These are phyloP conservation scores for Rhinogobius similis DNA, from an alignment of 2,113 vertebrate genomes.

Conservation along the genomic window DNA sequence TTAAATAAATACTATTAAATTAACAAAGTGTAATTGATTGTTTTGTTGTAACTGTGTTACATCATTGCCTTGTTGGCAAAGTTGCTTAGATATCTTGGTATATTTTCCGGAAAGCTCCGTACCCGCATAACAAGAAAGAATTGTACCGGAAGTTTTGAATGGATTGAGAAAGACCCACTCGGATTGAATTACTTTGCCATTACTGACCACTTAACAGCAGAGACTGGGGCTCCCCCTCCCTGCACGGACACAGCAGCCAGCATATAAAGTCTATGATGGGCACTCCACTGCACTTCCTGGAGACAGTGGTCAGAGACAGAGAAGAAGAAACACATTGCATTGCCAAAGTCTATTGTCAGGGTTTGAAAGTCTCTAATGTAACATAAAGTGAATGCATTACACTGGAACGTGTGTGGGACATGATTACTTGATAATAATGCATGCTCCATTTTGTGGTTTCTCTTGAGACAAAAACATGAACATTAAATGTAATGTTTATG, in stretches of 20 bases:
- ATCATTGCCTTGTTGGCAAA: constrained; percentile 54
- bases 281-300: constrained; percentile 61
- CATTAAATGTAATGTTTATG: constrained; percentile 8
- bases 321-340: constrained; percentile 46
- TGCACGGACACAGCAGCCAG: constrained; percentile 36
- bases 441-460: constrained; percentile 15
- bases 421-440: constrained; percentile 34
- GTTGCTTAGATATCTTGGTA: constrained; percentile 46
- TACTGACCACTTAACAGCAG: constrained; percentile 74
- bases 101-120: constrained; percentile 64
- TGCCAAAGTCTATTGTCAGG: constrained; percentile 17
- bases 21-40: constrained; percentile 48
- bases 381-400: constrained; percentile 44
- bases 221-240: constrained; percentile 40
- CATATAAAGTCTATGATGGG: constrained; percentile 59
- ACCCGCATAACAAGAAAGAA: constrained; percentile 51
- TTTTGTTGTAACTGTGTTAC: constrained; percentile 56
- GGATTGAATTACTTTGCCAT: constrained; percentile 75
- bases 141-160: constrained; percentile 73
- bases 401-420: constrained; percentile 2
- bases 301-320: constrained; percentile 56
- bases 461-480: too few relatives aligned
- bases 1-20: constrained; percentile 50
- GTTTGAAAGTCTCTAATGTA: constrained; percentile 36
- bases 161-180: constrained; percentile 63